A percentile compares a stretch with the other conserved stretches of the same genome.
Conservation (phyloP, 2,888 invertebrate genomes). For the Melanostoma mellinum region DNA sequence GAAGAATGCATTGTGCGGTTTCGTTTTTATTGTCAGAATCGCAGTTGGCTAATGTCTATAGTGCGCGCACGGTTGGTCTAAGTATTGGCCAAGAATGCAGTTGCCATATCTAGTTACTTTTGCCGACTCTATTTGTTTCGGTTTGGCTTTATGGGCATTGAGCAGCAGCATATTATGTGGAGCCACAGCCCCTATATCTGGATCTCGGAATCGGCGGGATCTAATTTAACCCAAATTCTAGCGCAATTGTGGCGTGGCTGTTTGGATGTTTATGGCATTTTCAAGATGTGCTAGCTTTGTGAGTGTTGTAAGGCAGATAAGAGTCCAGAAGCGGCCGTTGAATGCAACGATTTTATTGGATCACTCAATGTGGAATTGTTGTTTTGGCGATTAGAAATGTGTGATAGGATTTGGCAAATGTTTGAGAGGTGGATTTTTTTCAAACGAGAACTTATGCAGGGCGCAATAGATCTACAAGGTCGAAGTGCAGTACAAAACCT, state of each 20-base stretch:
- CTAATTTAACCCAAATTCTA: constrained; percentile 71
- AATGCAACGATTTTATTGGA: constrained; percentile 52
- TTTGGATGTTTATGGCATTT: constrained; percentile 58
- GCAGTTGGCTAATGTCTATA: constrained; percentile 43
- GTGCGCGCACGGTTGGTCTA: not conserved
- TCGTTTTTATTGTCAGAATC: constrained; percentile 44
- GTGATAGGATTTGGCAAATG: constrained; percentile 52
- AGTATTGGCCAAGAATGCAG: constrained; percentile 11
- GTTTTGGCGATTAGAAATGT: constrained; percentile 46
- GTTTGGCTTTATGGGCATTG: not conserved
- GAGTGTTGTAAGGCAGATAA: constrained; percentile 48
- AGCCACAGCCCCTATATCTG: constrained; percentile 36
- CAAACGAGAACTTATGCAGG: too few relatives aligned
- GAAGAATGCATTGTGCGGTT: constrained; percentile 51
- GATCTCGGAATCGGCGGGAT: constrained; percentile 51
- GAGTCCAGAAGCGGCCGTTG: constrained; percentile 17
- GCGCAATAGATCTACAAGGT: too few relatives aligned
- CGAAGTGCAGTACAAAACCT: too few relatives aligned
- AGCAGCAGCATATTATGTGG: not conserved
- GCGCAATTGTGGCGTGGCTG: constrained; percentile 55
- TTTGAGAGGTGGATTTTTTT: not conserved
- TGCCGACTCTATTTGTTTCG: constrained; percentile 64
- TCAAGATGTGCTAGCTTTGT: constrained; percentile 46
- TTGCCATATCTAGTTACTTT: constrained; percentile 56
- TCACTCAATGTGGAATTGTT: constrained; percentile 69